phyloP scores from a whole-genome alignment of 2,888 invertebrate species.

The Dioctria rufipes region DNA sequence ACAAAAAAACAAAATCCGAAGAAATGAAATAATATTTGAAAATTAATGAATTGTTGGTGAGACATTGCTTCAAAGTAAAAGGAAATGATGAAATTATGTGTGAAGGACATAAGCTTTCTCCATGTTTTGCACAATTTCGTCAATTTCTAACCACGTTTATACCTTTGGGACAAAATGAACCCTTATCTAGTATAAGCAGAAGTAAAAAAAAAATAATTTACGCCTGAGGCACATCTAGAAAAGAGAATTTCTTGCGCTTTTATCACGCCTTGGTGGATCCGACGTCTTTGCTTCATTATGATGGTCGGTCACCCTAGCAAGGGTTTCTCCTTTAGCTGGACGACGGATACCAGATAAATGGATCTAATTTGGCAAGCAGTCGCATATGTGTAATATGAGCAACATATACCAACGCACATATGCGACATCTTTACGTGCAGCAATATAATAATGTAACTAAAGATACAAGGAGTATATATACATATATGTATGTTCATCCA shows the following conservation, averaged over 20 bases:
- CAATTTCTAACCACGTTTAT: neutral
- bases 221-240: constrained; percentile 36
- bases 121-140: neutral
- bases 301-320: constrained; percentile 31
- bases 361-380: constrained; percentile 50
- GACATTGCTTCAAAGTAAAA: too few species aligned
- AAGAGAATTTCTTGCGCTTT: constrained; percentile 40
- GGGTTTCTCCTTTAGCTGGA: constrained; percentile 20
- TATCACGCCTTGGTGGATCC: constrained; percentile 33
- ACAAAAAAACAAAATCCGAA: too few species aligned
- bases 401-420: constrained; percentile 2
- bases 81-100: too few species aligned
- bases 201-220: constrained; percentile 18
- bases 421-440: constrained; percentile 24
- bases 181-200: constrained; percentile 22
- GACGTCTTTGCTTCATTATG: constrained; percentile 20
- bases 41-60: too few species aligned
- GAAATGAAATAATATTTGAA: too few species aligned
- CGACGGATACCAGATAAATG: constrained; percentile 41
- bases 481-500: too few species aligned
- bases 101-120: too few species aligned
- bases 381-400: constrained; percentile 35
- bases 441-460: constrained; percentile 13
- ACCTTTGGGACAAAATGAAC: neutral
- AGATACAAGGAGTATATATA: neutral